These are phyloP conservation scores for Macrophya alboannulata DNA, from an alignment of 2,888 invertebrate species.

Conservation along the genomic window DNA sequence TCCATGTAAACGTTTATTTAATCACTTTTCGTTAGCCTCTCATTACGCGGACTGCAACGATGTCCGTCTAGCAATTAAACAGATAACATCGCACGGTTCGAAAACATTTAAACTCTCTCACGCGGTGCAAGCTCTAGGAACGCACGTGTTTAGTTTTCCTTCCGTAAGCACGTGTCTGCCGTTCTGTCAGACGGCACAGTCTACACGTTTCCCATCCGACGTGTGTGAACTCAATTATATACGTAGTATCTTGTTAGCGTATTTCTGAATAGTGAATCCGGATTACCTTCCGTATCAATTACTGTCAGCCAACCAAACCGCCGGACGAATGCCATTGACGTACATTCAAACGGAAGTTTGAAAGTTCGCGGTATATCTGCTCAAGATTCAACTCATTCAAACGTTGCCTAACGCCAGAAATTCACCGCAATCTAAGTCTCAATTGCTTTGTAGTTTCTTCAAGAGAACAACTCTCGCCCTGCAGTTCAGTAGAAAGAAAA, in stretches of 20 bases:
- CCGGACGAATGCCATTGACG: conserved; percentile 16
- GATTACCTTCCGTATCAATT: conserved; percentile 48
- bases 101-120: conserved; percentile 39
- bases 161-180: conserved; percentile 36
- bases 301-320: conserved; percentile 27
- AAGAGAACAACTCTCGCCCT: neutral
- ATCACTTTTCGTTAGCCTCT: conserved; percentile 41
- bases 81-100: conserved; percentile 28
- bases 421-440: conserved; percentile 29
- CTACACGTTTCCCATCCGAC: neutral
- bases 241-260: conserved; percentile 30
- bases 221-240: conserved; percentile 37
- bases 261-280: conserved; percentile 43
- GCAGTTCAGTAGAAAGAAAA: conserved; percentile 7
- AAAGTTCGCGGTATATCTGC: conserved; percentile 24
- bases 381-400: conserved; percentile 32
- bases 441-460: conserved; percentile 24
- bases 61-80: conserved; percentile 44
- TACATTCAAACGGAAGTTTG: neutral
- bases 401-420: conserved; percentile 22
- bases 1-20: conserved; percentile 14
- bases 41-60: conserved; percentile 32
- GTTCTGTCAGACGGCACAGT: conserved; percentile 32
- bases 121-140: neutral
- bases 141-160: conserved; percentile 34